Base-by-base conservation (phyloP, 2,113 vertebrate species). In the Anser brachyrhynchus region DNA sequence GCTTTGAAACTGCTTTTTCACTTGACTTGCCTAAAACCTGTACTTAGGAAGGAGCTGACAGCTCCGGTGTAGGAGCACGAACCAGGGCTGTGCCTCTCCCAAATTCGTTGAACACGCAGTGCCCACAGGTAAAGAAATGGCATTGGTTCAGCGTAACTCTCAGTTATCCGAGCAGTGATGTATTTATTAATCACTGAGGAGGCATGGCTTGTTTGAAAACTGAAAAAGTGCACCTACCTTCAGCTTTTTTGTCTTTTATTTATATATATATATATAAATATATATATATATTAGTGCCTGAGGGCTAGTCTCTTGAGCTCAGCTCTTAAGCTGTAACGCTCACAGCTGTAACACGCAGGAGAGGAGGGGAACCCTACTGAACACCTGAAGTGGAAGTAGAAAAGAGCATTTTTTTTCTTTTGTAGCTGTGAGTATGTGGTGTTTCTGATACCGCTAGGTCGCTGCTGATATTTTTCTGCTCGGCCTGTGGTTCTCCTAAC, bases 71-170 rank as follows among this genome's bases (percentile, higher is more conserved):
- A 44, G 16, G 23, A 21, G 5, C 31, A 44, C 21, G 62, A 54
- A 44, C 5, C 15, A 43, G 52, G 66, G 55, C 21, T 65, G 8
- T 39, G 75, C n/a, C 41, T 57, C 7, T 52, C 65, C 70, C 39
- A 31, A 10, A 5, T 11, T 37, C 52, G 29, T 13, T 2, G 2
- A 43, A 18, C 7, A 0, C 2, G 5, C 28, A 37, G 52, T 73
- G 58, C 23, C 64, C 21, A 1, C 0, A 0, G 39, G 29, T 31
- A 1, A 43, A 54, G 46, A 76, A 66, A 16, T 10, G 51, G 11
- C 37, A 13, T 14, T 74, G 37, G 4, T 51, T 93, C 62, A 46
- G 35, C 7, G 86, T n/a, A 11, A 39, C 15, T 26, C 22, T 64
- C 15, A 12, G 7, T 29, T 41, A 64, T 25, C 26, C 13, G 41